Base-by-base conservation (phyloP, 2,113 vertebrate species). In the Platysternon megacephalum region DNA sequence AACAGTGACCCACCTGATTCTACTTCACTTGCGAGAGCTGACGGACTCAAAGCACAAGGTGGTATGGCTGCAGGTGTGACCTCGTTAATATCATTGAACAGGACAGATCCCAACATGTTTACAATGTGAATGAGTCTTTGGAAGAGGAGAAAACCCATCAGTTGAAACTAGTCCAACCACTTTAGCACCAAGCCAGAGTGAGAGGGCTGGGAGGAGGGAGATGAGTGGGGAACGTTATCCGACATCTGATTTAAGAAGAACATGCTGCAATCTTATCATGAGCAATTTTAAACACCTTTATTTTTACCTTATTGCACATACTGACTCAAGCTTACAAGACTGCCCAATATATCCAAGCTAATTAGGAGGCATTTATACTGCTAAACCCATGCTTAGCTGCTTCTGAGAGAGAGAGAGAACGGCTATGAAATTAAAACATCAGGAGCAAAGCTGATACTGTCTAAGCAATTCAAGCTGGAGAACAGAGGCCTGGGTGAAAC, bases 401-500 rank as follows among this genome's bases (percentile, higher is more conserved):
- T 93, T 97, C 96, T 92, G 96, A 97, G 97, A 96, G 95, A 94
- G 90, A 95, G 95, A 94, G 94, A 49, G 13, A 96, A 97, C 84
- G 90, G 93, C 95, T 98, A 91, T 96, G 97, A 94, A 95, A 95
- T 84, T 92, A 96, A 97, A 94, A 97, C 88, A 97, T 81, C 92
- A 95, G 87, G 97, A 97, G 94, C 91, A 86, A 97, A 97, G 91
- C 28, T 95, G 93, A 96, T 51, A 94, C 91, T 48, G 93, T 26
- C 3, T 88, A 95, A 97, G 79, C 92, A 92, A 97, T 95, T 95
- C 82, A 94, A 94, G 95, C 90, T 96, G 94, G 95, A 96, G 95
- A 96, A 97, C 94, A 97, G 96, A 96, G 97, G 96, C 95, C 96
- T 95, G 92, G 88, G 48, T 44, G 48, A 97, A 97, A 96, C 44